A percentile compares a stretch with the other conserved stretches of the same genome.
These are phyloP conservation scores for Blomia tropicalis DNA, from an alignment of 2,888 invertebrate genomes.

Conservation along the genomic window DNA sequence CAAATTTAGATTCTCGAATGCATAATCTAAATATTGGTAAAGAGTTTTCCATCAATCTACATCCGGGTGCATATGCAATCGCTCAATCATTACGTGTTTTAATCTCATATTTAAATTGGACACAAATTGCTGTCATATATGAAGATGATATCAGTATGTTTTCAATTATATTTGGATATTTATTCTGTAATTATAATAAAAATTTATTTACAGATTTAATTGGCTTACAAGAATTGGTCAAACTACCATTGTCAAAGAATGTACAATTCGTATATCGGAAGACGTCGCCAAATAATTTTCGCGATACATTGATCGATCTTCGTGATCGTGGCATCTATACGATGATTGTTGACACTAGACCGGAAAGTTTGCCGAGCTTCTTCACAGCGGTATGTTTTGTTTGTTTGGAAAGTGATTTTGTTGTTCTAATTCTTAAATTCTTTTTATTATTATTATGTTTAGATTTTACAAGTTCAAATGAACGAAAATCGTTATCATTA, in stretches of 20 bases:
- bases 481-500: slow-evolving; percentile 87
- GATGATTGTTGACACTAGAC: slow-evolving; percentile 66
- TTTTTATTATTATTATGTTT: slow-evolving; percentile 34
- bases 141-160: slow-evolving; percentile 52
- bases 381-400: slow-evolving; percentile 66
- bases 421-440: not conserved
- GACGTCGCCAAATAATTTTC: slow-evolving; percentile 51
- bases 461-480: slow-evolving; percentile 89
- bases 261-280: slow-evolving; percentile 52
- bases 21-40: slow-evolving; percentile 36
- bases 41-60: slow-evolving; percentile 68
- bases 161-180: slow-evolving; percentile 16
- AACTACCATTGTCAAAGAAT: slow-evolving; percentile 40
- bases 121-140: slow-evolving; percentile 75
- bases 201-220: no score
- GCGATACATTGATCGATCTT: slow-evolving; percentile 59
- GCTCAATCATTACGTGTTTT: slow-evolving; percentile 65
- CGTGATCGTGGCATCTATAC: slow-evolving; percentile 71
- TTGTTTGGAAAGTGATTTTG: no score
- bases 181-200: slow-evolving; percentile 10
- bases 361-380: slow-evolving; percentile 57
- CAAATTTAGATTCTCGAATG: slow-evolving; percentile 61
- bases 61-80: slow-evolving; percentile 64
- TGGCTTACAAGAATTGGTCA: slow-evolving; percentile 63
- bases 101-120: slow-evolving; percentile 77